Conservation (phyloP, 2,888 invertebrate genomes). For the Xestoiulus laeticollis region DNA sequence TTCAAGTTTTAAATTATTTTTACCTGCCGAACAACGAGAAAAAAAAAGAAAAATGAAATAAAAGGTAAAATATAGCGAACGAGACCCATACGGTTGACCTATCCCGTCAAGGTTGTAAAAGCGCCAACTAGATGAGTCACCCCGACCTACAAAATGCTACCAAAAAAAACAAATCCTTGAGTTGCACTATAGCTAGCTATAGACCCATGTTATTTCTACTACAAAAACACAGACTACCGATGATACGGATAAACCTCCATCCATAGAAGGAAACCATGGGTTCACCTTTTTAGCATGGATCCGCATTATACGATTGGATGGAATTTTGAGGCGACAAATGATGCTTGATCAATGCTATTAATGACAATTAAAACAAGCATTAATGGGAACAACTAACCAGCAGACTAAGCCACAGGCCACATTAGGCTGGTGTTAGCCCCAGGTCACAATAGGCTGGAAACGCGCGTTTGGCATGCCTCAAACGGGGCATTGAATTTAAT, state of each 20-base stretch:
- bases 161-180: neutral
- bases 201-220: neutral
- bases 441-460: too few species aligned
- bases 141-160: neutral
- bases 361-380: too few species aligned
- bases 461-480: too few species aligned
- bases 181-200: neutral
- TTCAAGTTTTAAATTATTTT: neutral
- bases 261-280: too few species aligned
- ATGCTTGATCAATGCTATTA: too few species aligned
- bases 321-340: too few species aligned
- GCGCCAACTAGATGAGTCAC: neutral
- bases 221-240: neutral
- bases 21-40: neutral
- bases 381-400: too few species aligned
- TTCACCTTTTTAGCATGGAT: too few species aligned
- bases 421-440: too few species aligned
- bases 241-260: neutral
- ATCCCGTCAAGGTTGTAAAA: neutral
- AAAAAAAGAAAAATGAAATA: neutral
- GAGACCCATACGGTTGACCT: neutral
- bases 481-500: too few species aligned
- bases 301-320: too few species aligned
- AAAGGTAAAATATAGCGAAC: neutral
- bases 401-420: too few species aligned